Evolutionary conservation across 2,797 vertebrate genomes (phyloP), one percentile per base, ranked within the genome.

Genomic region (Tapera naevia): DNA sequence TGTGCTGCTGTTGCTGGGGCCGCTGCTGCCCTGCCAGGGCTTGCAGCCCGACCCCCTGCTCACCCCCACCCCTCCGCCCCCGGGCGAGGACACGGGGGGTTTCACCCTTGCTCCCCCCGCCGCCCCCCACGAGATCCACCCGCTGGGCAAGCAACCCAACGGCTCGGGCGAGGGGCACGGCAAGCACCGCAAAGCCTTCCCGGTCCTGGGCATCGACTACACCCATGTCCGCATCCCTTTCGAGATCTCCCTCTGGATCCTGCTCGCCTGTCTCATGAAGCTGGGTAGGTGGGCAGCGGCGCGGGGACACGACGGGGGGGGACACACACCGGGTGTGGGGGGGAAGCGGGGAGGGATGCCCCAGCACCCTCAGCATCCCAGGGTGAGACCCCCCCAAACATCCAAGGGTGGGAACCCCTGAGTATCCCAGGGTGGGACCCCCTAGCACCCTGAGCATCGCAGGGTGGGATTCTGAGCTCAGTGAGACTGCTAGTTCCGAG

Each of bases 221-320:
- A 0, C 6, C 0, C 97, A 97, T 43, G 97, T 99, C 30, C 97
- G 97, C 39, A 28, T 33, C 9, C 99, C 99, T 11, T 99, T 99
- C 41, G 98, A 99, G 91, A 98, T 99, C 71, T 97, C 98, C 2
- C 91, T 99, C 50, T 99, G 99, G 99, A 99, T 99, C 70, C 98
- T 99, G 24, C 96, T 99, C 67, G 99, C 99, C 51, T 99, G 99
- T 45, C 94, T 99, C 37, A 99, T 99, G 99, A 99, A 99, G 94
- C 97, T 99, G 93, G 99, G 99, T 99, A 97, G 98, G 98, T 97
- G 28, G 51, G 86, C 28, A 15, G 27, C 8, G 45, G 24, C 1
- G 21, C 46, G 4, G 23, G 33, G 56, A 10, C 19, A 18, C 17
- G 30, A 30, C 8, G 56, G 56, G 56, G 16, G 45, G 45, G 45